Base-by-base conservation (phyloP, 1,140 invertebrate species). In the Heliconius nattereri region DNA sequence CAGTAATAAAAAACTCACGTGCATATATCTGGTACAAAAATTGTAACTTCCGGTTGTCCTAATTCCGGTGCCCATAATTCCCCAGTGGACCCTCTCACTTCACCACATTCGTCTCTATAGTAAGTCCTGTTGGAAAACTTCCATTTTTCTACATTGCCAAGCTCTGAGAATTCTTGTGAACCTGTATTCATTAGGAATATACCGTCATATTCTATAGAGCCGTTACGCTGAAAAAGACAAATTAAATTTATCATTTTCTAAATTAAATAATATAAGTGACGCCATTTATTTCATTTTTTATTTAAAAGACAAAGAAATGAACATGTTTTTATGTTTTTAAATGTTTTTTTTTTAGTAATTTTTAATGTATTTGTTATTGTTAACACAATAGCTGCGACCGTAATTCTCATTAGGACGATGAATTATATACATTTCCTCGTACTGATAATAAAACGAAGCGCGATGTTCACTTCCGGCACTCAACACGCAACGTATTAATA, bases 141-240 rank as follows among this genome's bases (percentile, higher is more conserved):
- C 97, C 97, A 98, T 81, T 95, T 87, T 74, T 95, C 94, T 16
- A 98, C 81, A 13, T 95, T 92, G 72, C 97, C 97, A 54, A 97
- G 84, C 80, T 96, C 93, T 5, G 92, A 86, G 71, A 97, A 95
- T 85, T 96, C 95, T 32, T 92, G 88, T 9, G 89, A 91, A 26
- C 97, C 97, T 7, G 97, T 97, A 72, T 96, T 95, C 95, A 98
- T 97, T 35, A 96, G 96, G 85, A 96, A 97, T 11, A 95, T 93
- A 13, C 97, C 97, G 90, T 98, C 97, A 87, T 96, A 98, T 1
- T 94, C 95, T 20, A 95, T 87, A 0, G 97, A 97, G 13, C 91
- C 91, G 89, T 98, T 98, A 75, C 97, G 95, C 96, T 97, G 85
- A 19, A 86, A 91, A 84, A 32, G 49, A 80, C 52, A 35, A 26